Base-by-base conservation (phyloP, 2,113 vertebrate species). In the Crotophaga sulcirostris region DNA sequence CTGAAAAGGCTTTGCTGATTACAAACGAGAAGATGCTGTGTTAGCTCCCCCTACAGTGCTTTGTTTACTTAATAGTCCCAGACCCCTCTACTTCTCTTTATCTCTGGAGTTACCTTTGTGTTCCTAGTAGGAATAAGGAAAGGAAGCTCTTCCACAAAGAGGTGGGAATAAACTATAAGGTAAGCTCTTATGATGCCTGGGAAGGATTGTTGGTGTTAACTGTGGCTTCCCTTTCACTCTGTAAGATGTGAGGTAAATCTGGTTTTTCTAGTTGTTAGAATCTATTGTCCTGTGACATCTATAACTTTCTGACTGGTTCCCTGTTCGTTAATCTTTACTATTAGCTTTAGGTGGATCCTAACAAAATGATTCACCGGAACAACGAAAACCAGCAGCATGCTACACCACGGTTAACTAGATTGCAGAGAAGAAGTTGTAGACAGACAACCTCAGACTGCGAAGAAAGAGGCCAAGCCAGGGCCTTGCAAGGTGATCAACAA, bases 61-160 rank as follows among this genome's bases (percentile, higher is more conserved):
- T 76, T 0, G 0, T 47, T 92, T 94, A 20, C 52, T 90, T 73
- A 89, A 76, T 79, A 90, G 51, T 4, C 45, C 40, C 8, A 16
- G 20, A 38, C 15, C 6, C 20, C 29, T 33, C 4, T 10, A 0
- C 1, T 0, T 51, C 0, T 1, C 0, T 0, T 0, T 33, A 2
- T 14, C 2, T 7, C 38, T 79, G 5, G 29, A 4, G 24, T 28
- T 80, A 2, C 2, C 2, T 28, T 42, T 67, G 33, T 47, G 4
- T 13, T 79, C 4, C 6, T 56, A 1, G 1, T 36, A 19, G 19
- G 18, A 33, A 1, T 3, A 67, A 40, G 4, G 20, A 24, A 54
- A 76, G n/a, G 5, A 7, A 10, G 6, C 0, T 0, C 1, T 52
- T 54, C 42, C 0, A 2, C 6, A 16, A 31, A 34, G 9, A 4